Conservation (phyloP, 2,888 invertebrate species). For the Lasioglossum zephyrum region DNA sequence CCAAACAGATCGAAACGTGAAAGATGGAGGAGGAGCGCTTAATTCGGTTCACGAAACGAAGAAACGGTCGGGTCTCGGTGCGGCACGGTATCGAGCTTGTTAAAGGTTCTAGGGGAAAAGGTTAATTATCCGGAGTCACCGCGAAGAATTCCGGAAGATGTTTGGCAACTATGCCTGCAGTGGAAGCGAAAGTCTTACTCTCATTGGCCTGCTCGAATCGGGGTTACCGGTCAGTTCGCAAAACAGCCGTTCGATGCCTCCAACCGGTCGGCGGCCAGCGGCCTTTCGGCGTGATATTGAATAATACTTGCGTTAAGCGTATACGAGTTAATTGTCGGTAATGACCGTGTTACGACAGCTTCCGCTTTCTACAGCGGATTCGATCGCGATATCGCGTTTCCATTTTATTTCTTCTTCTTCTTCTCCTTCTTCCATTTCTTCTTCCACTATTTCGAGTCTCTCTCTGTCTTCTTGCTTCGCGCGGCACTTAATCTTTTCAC, state of each 20-base stretch:
- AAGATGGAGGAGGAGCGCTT: constrained; percentile 11
- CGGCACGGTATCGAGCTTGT: constrained; percentile 60
- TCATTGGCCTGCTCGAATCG: constrained; percentile 50
- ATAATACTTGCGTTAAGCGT: constrained; percentile 45
- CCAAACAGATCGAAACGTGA: constrained; percentile 7
- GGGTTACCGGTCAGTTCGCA: constrained; percentile 53
- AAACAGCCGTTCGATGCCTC: constrained; percentile 35
- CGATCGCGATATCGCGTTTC: neutral
- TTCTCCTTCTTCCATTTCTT: neutral
- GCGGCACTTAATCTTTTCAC: neutral
- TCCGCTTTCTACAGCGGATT: constrained; percentile 46
- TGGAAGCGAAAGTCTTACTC: constrained; percentile 62
- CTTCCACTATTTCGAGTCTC: neutral
- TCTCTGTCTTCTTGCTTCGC: neutral
- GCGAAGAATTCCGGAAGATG: constrained; percentile 65
- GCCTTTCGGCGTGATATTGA: constrained; percentile 48
- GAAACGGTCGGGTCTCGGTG: constrained; percentile 21
- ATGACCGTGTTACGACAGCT: constrained; percentile 58
- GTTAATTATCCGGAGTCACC: constrained; percentile 61
- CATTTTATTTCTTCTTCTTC: no score
- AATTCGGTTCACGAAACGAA: constrained; percentile 47
- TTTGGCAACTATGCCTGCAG: constrained; percentile 57
- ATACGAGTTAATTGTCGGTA: constrained; percentile 45
- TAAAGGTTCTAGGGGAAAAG: constrained; percentile 65
- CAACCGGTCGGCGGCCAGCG: neutral